Evolutionary conservation across 1,140 invertebrate species (phyloP).

Genomic region (Centruroides sculpturatus): DNA sequence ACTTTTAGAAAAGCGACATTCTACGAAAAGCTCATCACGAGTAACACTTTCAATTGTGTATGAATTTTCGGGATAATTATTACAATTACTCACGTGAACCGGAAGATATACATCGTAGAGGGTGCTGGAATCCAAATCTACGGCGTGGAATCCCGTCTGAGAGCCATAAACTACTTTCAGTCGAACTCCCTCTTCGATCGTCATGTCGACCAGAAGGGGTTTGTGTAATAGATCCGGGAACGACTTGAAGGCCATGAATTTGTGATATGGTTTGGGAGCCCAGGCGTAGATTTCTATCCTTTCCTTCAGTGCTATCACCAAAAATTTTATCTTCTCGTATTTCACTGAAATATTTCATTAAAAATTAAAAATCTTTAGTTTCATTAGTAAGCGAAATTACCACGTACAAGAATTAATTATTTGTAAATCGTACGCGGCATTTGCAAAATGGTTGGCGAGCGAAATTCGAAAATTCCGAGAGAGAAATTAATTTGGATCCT

Average conservation of each 20-base stretch:
- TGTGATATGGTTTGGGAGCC: conserved; percentile 99
- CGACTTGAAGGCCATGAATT: conserved; percentile 99
- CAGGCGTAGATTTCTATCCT: conserved; percentile 99
- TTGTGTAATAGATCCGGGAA: conserved; percentile 56
- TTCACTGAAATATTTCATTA: conserved; percentile 48
- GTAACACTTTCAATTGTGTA: no score
- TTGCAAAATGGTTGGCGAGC: no score
- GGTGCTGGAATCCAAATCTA: conserved; percentile 91
- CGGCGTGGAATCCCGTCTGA: conserved; percentile 93
- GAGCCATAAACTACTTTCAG: conserved; percentile 99
- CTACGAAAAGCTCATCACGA: no score
- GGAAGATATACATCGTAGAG: conserved; percentile 98
- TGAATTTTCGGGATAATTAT: no score
- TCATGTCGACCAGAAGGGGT: conserved; percentile 89
- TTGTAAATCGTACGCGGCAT: no score
- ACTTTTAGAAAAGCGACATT: no score
- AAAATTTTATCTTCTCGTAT: conserved; percentile 97
- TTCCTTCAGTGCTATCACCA: conserved; percentile 95
- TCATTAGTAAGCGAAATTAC: no score
- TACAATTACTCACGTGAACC: conserved; percentile 61
- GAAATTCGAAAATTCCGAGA: no score
- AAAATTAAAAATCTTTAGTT: no score
- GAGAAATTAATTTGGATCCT: no score
- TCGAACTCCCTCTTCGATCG: conserved; percentile 92
- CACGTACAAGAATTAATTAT: no score